Conservation (phyloP, 1,140 invertebrate species). For the Magallana angulata region DNA sequence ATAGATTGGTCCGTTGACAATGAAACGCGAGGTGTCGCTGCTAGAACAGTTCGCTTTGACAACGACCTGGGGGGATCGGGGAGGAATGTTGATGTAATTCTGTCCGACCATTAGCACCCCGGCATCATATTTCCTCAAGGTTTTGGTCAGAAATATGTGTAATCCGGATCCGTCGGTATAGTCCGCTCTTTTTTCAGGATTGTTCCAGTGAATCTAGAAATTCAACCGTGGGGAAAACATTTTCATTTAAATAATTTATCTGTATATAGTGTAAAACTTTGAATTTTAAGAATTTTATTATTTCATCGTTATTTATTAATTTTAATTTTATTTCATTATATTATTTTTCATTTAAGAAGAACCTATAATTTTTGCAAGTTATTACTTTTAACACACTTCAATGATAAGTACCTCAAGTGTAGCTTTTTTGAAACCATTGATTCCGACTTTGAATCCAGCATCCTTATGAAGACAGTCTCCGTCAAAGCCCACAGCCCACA, state of each 20-base stretch:
- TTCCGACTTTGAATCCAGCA: constrained; percentile 58
- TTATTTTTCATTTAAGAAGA: no score
- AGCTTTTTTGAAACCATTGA: constrained; percentile 44
- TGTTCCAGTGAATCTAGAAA: constrained; percentile 67
- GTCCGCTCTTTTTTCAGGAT: constrained; percentile 52
- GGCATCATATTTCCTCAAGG: constrained; percentile 49
- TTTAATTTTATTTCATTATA: no score
- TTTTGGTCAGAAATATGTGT: constrained; percentile 57
- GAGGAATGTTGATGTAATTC: constrained; percentile 58
- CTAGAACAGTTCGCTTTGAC: constrained; percentile 52
- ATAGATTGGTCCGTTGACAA: constrained; percentile 53
- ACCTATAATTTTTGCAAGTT: no score
- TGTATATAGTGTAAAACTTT: no score
- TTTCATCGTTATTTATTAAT: no score
- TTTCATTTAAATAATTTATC: no score
- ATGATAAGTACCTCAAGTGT: constrained; percentile 49
- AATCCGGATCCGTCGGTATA: constrained; percentile 63
- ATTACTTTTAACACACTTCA: no score
- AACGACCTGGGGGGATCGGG: constrained; percentile 30
- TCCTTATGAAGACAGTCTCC: constrained; percentile 57
- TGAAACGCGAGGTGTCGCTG: constrained; percentile 47
- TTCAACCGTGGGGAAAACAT: no score
- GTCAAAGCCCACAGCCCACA: constrained; percentile 57
- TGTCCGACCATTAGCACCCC: constrained; percentile 62
- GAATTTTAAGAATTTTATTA: no score